phyloP scores from a whole-genome alignment of 2,797 vertebrate species.

The Chrysocyon brachyurus region DNA sequence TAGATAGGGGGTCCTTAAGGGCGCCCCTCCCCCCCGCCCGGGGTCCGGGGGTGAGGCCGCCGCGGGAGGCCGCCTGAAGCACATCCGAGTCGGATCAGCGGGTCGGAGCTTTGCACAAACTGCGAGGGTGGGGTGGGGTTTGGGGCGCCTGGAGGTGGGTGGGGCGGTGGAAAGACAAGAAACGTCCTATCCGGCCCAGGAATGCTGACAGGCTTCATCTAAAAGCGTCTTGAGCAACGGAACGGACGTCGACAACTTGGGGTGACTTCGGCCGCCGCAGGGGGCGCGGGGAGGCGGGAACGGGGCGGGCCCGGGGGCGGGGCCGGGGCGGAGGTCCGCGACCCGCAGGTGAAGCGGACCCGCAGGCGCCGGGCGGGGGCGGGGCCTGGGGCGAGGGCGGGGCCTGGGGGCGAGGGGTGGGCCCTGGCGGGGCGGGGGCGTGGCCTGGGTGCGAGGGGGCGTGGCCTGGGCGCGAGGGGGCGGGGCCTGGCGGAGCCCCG shows the following conservation, averaged over 20 bases:
- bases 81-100: no score
- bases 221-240: not conserved
- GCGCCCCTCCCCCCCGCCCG: rapidly evolving
- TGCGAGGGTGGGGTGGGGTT: not conserved
- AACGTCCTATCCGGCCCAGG: not conserved
- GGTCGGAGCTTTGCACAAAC: not conserved
- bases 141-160: not conserved
- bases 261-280: not conserved
- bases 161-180: not conserved
- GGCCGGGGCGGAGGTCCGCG: rapidly evolving
- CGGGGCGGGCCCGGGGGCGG: rapidly evolving
- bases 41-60: not conserved
- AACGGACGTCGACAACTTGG: not conserved
- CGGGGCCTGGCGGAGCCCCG: not conserved
- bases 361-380: not conserved
- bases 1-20: no score
- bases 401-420: not conserved
- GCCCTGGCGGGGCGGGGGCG: not conserved
- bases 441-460: not conserved
- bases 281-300: rapidly evolving
- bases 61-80: not conserved
- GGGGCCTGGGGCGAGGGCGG: not conserved
- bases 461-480: not conserved
- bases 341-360: no score
- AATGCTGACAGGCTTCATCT: not conserved